phyloP scores from a whole-genome alignment of 2,888 invertebrate species.

The Amiota mariae region DNA sequence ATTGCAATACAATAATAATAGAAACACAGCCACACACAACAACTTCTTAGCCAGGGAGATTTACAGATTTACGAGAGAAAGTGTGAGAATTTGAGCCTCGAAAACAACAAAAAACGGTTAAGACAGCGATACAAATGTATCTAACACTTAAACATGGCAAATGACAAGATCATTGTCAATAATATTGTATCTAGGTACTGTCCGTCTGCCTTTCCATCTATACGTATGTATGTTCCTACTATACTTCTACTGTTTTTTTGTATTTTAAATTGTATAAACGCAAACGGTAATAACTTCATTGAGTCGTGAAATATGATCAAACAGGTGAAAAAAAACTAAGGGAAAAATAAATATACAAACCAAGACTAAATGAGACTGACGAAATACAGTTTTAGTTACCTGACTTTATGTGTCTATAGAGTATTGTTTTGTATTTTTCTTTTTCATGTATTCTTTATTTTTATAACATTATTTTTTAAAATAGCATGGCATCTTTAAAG shows the following conservation, averaged over 20 bases:
- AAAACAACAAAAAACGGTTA: constrained; percentile 57
- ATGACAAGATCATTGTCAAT: constrained; percentile 55
- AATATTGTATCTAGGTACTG: constrained; percentile 22
- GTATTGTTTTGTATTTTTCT: constrained; percentile 26
- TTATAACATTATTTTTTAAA: constrained; percentile 49
- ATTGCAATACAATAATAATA: constrained; percentile 54
- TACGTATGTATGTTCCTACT: not conserved
- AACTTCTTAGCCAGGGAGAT: constrained; percentile 42
- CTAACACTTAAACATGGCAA: constrained; percentile 30
- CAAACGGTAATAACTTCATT: constrained; percentile 42
- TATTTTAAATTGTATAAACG: not conserved
- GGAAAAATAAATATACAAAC: constrained; percentile 19
- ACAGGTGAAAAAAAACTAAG: constrained; percentile 48
- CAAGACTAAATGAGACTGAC: not conserved
- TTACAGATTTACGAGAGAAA: constrained; percentile 63
- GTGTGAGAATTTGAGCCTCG: constrained; percentile 61
- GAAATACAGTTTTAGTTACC: constrained; percentile 56
- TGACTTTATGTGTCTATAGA: constrained; percentile 34
- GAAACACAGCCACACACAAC: constrained; percentile 29
- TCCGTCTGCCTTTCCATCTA: too few species aligned
- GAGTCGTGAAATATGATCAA: constrained; percentile 66
- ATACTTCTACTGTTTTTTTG: not conserved
- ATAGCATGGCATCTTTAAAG: not conserved
- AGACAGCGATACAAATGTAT: constrained; percentile 35
- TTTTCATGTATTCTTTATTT: constrained; percentile 32